Conservation (phyloP, 2,113 vertebrate genomes). For the Trematomus loennbergii region DNA sequence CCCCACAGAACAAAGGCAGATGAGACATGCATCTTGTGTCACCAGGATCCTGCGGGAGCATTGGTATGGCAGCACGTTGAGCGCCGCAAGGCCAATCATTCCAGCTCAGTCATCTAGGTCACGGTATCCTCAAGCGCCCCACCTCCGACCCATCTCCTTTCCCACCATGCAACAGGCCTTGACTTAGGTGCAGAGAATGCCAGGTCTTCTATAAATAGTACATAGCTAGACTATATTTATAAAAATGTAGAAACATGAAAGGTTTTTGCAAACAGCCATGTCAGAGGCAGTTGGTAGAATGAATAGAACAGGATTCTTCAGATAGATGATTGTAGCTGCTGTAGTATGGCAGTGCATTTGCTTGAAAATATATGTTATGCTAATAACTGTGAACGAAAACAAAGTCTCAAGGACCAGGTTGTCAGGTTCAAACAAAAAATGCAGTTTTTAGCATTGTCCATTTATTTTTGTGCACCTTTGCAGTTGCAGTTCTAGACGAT, state of each 20-base stretch:
- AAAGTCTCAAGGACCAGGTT: too few relatives aligned
- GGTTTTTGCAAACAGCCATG: too few relatives aligned
- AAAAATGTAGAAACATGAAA: conserved; percentile 33
- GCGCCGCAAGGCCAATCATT: conserved; percentile 59
- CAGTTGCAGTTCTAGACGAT: too few relatives aligned
- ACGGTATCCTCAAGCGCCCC: conserved; percentile 68
- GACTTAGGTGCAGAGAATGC: conserved; percentile 16
- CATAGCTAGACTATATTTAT: conserved; percentile 49
- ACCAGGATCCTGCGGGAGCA: conserved; percentile 37
- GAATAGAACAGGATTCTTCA: conserved; percentile 1
- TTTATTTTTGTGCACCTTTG: too few relatives aligned
- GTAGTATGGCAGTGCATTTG: too few relatives aligned
- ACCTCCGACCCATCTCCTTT: conserved; percentile 52
- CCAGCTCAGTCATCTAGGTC: conserved; percentile 72
- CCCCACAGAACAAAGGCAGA: conserved; percentile 45
- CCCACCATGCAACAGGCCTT: conserved; percentile 50
- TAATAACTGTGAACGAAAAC: background rate
- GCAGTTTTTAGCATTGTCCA: too few relatives aligned
- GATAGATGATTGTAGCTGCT: conserved; percentile 6
- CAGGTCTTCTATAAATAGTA: conserved; percentile 36
- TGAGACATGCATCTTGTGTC: conserved; percentile 62
- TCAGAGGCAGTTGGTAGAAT: background rate
- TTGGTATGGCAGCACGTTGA: conserved; percentile 18
- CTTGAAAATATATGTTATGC: background rate
- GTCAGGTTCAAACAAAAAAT: too few relatives aligned